Evolutionary conservation across 2,888 invertebrate genomes (phyloP).

Genomic region (Choreutis nemorana): DNA sequence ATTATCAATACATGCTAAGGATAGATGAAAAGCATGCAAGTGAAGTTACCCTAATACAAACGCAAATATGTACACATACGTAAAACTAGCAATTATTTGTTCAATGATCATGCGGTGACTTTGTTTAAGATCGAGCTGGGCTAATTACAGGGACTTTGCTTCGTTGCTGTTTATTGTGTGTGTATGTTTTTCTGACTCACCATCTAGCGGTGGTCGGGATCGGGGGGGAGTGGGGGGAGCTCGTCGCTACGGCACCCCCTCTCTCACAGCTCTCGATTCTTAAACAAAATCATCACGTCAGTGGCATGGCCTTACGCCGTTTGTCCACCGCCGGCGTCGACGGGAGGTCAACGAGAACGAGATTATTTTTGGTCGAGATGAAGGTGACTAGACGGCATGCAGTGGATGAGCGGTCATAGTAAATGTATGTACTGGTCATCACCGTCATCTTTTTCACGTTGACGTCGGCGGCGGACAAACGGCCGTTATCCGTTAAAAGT

Average conservation of each 20-base stretch:
- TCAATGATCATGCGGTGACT: constrained; percentile 17
- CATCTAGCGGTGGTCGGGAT: constrained; percentile 26
- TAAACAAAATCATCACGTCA: constrained; percentile 55
- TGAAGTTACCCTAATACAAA: neutral
- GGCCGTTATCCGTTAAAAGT: no score
- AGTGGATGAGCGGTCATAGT: no score
- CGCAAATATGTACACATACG: neutral
- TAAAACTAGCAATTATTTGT: neutral
- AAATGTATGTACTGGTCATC: no score
- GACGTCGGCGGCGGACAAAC: no score
- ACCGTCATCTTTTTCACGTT: no score
- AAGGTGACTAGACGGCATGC: no score
- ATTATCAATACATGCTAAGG: no score
- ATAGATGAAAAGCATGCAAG: no score
- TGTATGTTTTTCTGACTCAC: constrained; percentile 32
- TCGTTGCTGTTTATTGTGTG: constrained; percentile 11
- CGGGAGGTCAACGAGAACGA: no score
- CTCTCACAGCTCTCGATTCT: constrained; percentile 52
- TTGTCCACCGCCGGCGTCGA: no score
- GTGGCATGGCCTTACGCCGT: no score
- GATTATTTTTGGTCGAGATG: no score
- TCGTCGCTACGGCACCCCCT: constrained; percentile 45
- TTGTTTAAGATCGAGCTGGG: constrained; percentile 44
- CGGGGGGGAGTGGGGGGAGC: constrained; percentile 24
- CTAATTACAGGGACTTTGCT: constrained; percentile 19